Base-by-base conservation (phyloP, 1,140 invertebrate genomes). In the Araneus ventricosus region DNA sequence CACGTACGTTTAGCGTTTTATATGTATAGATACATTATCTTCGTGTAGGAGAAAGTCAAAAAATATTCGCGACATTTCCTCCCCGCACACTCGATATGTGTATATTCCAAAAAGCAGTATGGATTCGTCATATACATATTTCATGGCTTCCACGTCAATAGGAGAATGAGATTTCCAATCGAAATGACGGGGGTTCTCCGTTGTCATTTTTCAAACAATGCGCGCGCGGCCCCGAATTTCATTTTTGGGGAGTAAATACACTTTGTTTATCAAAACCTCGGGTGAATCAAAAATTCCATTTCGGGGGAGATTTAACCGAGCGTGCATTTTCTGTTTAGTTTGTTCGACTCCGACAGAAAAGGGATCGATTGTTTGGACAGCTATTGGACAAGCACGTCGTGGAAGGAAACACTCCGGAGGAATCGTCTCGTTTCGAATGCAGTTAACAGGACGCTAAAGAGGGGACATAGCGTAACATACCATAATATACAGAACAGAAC, bases 241-340 rank as follows among this genome's bases (percentile, higher is more conserved):
- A 75, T 75, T 75, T 75, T 75, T 34, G 67, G 5, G 67, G 34
- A 75, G 67, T 75, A 75, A 75, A 75, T 75, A 75, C 17, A 75
- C 27, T 75, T 75, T 75, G 67, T 75, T 75, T 75, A 30, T 37
- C 30, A 75, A 30, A 75, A 75, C 17, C 67, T 75, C 67, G 27
- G 67, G 67, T 75, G 67, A 75, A 75, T 75, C 67, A 75, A 75
- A 75, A 75, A 75, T 75, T 75, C 67, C 67, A 75, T 75, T 75
- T 75, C 30, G 67, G 10, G 27, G 67, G 17, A 37, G 67, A 30
- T 75, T 75, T 75, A 75, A 20, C 67, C 7, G 67, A 30, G 27
- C 34, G 14, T 75, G 34, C 30, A 75, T 70, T 75, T 14, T 75
- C 27, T 75, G 27, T 75, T 75, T 37, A 30, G 67, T 75, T 75